Conservation (phyloP, 1,140 invertebrate species). For the Harlomillsia oculata region DNA sequence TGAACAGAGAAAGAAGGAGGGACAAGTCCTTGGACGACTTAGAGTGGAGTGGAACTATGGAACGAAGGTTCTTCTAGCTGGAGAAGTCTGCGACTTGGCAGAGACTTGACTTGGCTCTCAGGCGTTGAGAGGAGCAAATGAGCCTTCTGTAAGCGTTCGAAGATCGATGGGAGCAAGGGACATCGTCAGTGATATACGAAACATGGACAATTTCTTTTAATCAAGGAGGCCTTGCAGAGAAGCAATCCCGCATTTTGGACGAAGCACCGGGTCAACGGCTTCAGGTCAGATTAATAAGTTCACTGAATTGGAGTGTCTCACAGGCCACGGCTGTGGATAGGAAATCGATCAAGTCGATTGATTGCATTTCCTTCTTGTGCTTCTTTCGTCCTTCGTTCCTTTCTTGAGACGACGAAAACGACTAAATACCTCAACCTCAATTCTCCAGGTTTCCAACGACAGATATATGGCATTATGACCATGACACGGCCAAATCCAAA, state of each 20-base stretch:
- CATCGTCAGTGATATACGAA: slow-evolving; percentile 2
- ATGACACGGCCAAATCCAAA: too few species aligned
- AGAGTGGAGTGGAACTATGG: too few species aligned
- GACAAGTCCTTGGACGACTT: too few species aligned
- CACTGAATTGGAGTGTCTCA: slow-evolving; percentile 23
- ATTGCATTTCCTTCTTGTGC: slow-evolving; percentile 17
- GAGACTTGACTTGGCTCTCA: background rate
- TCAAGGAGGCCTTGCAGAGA: slow-evolving; percentile 9
- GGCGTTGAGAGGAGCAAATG: background rate
- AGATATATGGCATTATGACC: too few species aligned
- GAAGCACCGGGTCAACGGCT: slow-evolving; percentile 21
- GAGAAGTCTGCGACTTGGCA: background rate
- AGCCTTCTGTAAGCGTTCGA: too few species aligned
- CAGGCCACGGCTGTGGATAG: slow-evolving; percentile 11
- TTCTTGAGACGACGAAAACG: too few species aligned
- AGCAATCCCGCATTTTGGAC: too few species aligned
- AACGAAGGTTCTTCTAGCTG: too few species aligned
- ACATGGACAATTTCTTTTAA: slow-evolving; percentile 25
- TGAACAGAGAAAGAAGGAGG: too few species aligned
- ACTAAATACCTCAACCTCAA: too few species aligned
- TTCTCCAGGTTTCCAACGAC: too few species aligned
- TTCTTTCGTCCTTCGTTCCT: background rate
- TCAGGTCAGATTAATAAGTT: slow-evolving; percentile 27
- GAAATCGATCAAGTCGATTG: slow-evolving; percentile 30
- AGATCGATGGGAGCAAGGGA: slow-evolving; percentile 1